Evolutionary conservation across 2,888 invertebrate genomes (phyloP).

Genomic region (Leptopilina drosophilae): DNA sequence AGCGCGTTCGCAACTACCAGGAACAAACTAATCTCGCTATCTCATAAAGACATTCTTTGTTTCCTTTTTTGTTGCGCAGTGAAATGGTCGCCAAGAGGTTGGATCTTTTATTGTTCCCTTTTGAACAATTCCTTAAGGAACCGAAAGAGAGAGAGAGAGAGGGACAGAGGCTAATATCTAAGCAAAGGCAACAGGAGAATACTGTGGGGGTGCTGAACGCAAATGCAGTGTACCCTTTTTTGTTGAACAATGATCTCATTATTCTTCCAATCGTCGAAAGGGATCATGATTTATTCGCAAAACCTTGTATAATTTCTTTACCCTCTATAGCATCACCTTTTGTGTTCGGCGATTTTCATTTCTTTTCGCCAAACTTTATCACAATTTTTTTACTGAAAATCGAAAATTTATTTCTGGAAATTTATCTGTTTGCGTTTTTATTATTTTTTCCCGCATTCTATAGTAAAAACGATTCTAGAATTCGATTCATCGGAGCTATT

Average conservation of each 20-base stretch:
- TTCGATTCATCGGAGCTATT: too few species aligned
- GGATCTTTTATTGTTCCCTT: slow-evolving; percentile 15
- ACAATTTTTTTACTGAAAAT: too few species aligned
- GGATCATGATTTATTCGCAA: slow-evolving; percentile 51
- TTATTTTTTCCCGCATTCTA: slow-evolving; percentile 61
- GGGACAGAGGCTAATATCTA: slow-evolving; percentile 7
- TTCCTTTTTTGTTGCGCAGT: slow-evolving; percentile 7
- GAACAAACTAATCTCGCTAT: slow-evolving; percentile 37
- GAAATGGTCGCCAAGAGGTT: slow-evolving; percentile 22
- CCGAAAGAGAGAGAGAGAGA: neutral
- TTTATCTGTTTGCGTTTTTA: neutral
- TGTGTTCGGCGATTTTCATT: neutral
- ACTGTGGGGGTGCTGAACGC: slow-evolving; percentile 21
- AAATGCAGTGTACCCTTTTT: slow-evolving; percentile 52
- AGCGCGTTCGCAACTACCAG: slow-evolving; percentile 22
- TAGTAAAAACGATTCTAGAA: slow-evolving; percentile 52
- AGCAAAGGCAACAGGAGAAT: slow-evolving; percentile 9
- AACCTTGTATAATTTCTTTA: slow-evolving; percentile 33
- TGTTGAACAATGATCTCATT: slow-evolving; percentile 69
- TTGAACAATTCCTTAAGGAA: slow-evolving; percentile 17
- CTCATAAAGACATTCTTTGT: slow-evolving; percentile 38
- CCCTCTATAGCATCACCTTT: slow-evolving; percentile 42
- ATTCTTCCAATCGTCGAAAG: slow-evolving; percentile 66
- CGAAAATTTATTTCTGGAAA: too few species aligned
- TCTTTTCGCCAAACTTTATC: neutral